Evolutionary conservation across 1,140 invertebrate genomes (phyloP).

Genomic region (Elymnias hypermnestra): DNA sequence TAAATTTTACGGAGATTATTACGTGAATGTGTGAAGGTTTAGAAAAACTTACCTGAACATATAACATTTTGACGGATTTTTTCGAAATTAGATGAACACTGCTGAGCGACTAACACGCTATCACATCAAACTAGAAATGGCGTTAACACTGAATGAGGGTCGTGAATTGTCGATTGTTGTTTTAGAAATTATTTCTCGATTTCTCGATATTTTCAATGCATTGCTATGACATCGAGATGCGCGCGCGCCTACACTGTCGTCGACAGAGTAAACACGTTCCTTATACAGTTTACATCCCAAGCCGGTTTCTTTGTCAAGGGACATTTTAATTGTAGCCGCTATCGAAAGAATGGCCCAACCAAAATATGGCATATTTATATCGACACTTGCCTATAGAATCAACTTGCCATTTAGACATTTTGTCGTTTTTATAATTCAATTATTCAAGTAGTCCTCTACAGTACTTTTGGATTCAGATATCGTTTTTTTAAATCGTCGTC

Average conservation of each 20-base stretch:
- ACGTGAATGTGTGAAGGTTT: neutral
- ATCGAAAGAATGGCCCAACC: too few species aligned
- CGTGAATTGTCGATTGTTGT: conserved; percentile 17
- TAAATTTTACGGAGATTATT: neutral
- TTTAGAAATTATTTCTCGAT: too few species aligned
- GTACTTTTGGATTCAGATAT: too few species aligned
- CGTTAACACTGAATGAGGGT: conserved; percentile 2
- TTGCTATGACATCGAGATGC: conserved; percentile 9
- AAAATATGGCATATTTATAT: too few species aligned
- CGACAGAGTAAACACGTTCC: conserved; percentile 28
- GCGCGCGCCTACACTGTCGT: conserved; percentile 21
- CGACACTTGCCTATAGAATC: too few species aligned
- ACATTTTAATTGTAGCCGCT: conserved; percentile 19
- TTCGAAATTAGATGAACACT: conserved; percentile 6
- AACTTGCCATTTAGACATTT: too few species aligned
- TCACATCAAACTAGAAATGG: conserved; percentile 13
- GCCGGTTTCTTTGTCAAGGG: conserved; percentile 20
- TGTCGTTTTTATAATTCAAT: too few species aligned
- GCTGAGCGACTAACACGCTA: conserved; percentile 5
- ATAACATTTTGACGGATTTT: neutral
- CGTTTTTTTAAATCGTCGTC: too few species aligned
- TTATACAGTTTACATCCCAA: conserved; percentile 11
- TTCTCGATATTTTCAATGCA: conserved; percentile 7
- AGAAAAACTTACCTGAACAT: conserved; percentile 17
- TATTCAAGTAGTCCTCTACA: too few species aligned